These are phyloP conservation scores for Germaria angustata DNA, from an alignment of 2,888 invertebrate genomes.

Conservation along the genomic window DNA sequence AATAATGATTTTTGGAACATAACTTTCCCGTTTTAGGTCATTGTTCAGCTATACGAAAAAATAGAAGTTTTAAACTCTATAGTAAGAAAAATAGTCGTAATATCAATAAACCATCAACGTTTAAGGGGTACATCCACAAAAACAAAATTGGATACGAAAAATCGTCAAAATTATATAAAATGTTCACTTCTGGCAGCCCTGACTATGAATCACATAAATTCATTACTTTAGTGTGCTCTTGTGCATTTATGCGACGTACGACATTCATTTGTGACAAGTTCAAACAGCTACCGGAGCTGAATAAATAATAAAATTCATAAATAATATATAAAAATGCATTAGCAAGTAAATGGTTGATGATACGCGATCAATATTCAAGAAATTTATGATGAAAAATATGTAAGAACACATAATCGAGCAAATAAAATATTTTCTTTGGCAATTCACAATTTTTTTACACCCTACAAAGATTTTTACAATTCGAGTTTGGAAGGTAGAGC, in stretches of 20 bases:
- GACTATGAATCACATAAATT: constrained; percentile 41
- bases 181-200: too few relatives aligned
- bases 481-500: too few relatives aligned
- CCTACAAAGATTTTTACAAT: neutral
- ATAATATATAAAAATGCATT: neutral
- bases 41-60: too few relatives aligned
- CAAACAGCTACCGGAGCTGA: constrained; percentile 54
- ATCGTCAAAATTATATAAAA: too few relatives aligned
- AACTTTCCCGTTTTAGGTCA: too few relatives aligned
- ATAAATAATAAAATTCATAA: constrained; percentile 50
- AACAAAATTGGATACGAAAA: too few relatives aligned
- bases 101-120: too few relatives aligned
- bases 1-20: too few relatives aligned
- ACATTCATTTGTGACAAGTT: constrained; percentile 50
- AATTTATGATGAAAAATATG: neutral
- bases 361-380: constrained; percentile 24
- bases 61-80: too few relatives aligned
- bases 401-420: too few relatives aligned
- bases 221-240: neutral
- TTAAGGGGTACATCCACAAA: too few relatives aligned
- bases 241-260: constrained; percentile 12
- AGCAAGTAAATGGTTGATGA: constrained; percentile 21
- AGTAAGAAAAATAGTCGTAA: too few relatives aligned
- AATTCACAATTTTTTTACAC: neutral
- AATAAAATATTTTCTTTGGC: neutral